These are phyloP conservation scores for Falco peregrinus DNA, from an alignment of 2,797 vertebrate genomes.

Conservation along the genomic window DNA sequence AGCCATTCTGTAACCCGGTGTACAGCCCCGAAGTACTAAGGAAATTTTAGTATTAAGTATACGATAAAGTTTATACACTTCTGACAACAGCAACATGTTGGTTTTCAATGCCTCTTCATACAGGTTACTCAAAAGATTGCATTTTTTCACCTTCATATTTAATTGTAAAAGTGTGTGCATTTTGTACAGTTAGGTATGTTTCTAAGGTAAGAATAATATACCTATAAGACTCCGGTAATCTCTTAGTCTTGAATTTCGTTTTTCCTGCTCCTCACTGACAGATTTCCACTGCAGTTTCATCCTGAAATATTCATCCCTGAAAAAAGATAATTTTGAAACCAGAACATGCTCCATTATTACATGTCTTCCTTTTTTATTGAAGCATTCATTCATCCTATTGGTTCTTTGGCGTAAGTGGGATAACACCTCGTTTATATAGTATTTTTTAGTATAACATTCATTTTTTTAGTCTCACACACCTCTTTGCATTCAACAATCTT, in stretches of 20 bases:
- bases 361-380: not conserved
- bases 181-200: not conserved
- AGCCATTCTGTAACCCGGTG: not conserved
- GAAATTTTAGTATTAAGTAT: not conserved
- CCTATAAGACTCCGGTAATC: slow-evolving; percentile 95
- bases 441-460: not conserved
- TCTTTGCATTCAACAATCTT: not conserved
- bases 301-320: slow-evolving; percentile 94
- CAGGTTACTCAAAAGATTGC: not conserved
- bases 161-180: not conserved
- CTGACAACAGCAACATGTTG: not conserved
- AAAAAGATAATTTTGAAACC: not conserved
- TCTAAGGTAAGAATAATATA: slow-evolving; percentile 52
- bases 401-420: not conserved
- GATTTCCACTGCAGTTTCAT: slow-evolving; percentile 99
- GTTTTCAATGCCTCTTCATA: not conserved
- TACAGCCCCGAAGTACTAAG: not conserved
- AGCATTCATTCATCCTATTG: not conserved
- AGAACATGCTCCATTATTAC: not conserved
- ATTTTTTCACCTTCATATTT: not conserved
- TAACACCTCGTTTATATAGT: not conserved
- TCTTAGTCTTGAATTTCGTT: slow-evolving; percentile 90
- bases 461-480: not conserved
- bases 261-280: slow-evolving; percentile 94
- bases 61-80: not conserved